These are phyloP conservation scores for Peromyscus maniculatus DNA, from an alignment of 2,113 vertebrate genomes.

Conservation along the genomic window DNA sequence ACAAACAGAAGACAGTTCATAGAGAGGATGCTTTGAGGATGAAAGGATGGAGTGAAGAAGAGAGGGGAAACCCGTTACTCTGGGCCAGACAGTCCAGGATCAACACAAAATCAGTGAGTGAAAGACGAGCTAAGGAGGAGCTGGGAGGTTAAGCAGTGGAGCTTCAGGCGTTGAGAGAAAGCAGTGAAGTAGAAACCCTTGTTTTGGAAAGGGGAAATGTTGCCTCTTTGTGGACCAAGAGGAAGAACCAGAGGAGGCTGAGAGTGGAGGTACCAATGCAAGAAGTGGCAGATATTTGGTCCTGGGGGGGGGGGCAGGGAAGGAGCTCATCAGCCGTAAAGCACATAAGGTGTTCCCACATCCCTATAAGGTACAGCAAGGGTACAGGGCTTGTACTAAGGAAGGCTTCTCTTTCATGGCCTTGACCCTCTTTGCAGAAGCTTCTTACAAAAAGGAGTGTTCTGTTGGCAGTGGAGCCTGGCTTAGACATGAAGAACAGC, in stretches of 20 bases:
- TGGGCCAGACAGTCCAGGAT: background rate
- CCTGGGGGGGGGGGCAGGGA: background rate
- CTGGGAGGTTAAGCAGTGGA: background rate
- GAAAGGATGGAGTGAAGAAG: background rate
- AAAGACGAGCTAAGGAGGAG: background rate
- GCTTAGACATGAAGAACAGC: background rate
- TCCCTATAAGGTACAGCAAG: background rate
- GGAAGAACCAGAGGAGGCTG: background rate
- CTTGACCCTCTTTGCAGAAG: background rate
- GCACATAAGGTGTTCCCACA: background rate
- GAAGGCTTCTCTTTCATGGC: background rate
- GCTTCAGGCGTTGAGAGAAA: background rate
- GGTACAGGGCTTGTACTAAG: background rate
- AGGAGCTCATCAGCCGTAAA: background rate
- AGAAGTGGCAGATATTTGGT: background rate
- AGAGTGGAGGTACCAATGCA: background rate
- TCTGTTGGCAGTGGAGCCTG: background rate
- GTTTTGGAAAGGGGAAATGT: background rate
- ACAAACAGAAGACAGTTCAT: background rate
- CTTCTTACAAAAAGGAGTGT: constrained; percentile 26
- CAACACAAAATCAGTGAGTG: background rate
- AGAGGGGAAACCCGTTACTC: background rate
- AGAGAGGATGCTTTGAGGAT: background rate
- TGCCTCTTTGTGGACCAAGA: constrained; percentile 17
- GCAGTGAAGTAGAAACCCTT: background rate